Evolutionary conservation across 1,140 invertebrate genomes (phyloP).

Genomic region (Cyrtorhinus lividipennis): DNA sequence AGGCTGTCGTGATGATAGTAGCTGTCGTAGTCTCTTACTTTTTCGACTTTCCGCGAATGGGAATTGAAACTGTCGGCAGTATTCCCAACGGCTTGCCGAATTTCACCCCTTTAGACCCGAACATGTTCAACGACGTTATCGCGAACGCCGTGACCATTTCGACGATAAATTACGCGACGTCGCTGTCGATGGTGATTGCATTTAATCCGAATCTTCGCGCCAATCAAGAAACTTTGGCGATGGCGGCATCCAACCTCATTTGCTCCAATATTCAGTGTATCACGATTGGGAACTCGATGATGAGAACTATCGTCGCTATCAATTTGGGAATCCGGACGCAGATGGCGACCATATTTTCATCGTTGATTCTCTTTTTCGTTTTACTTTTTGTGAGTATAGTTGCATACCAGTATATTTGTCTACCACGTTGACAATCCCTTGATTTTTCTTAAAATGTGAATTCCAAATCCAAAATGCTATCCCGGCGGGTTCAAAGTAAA

Average conservation of each 20-base stretch:
- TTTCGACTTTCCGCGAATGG: slow-evolving; percentile 12
- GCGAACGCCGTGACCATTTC: slow-evolving; percentile 9
- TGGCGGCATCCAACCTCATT: slow-evolving; percentile 14
- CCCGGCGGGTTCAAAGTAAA: too few relatives aligned
- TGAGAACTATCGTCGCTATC: slow-evolving; percentile 16
- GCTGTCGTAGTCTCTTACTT: slow-evolving; percentile 16
- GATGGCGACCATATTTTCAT: slow-evolving; percentile 8
- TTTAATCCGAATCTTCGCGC: slow-evolving; percentile 12
- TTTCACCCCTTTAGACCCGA: background rate
- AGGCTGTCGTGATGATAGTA: slow-evolving; percentile 12
- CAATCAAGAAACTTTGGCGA: slow-evolving; percentile 17
- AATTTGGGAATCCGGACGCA: slow-evolving; percentile 15
- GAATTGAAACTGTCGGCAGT: slow-evolving; percentile 10
- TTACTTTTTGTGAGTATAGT: slow-evolving; percentile 17
- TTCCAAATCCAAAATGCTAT: too few relatives aligned
- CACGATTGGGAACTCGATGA: slow-evolving; percentile 20
- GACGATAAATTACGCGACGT: slow-evolving; percentile 14
- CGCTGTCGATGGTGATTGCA: slow-evolving; percentile 9
- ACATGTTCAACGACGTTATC: background rate
- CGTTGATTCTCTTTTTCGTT: slow-evolving; percentile 9
- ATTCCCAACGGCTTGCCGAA: slow-evolving; percentile 15
- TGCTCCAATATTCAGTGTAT: slow-evolving; percentile 18
- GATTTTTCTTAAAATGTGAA: too few relatives aligned
- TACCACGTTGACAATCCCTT: too few relatives aligned
- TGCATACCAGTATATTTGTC: too few relatives aligned